Conservation (phyloP, 1,140 invertebrate species). For the Drosophila jambulina region DNA sequence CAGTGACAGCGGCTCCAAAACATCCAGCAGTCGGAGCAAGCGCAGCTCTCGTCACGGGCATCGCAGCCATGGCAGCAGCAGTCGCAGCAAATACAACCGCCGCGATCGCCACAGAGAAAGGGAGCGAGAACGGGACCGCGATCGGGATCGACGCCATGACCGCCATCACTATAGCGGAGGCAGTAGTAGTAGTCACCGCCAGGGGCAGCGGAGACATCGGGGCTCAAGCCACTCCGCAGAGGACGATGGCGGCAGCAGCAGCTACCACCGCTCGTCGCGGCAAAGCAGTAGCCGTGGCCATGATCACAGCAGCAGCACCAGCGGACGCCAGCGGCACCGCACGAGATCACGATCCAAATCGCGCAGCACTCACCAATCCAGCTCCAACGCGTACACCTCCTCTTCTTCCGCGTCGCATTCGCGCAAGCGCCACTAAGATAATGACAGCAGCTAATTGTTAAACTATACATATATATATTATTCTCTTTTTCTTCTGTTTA, state of each 20-base stretch:
- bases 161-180: conserved; percentile 17
- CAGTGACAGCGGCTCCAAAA: conserved; percentile 52
- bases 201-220: conserved; percentile 12
- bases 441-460: conserved; percentile 27
- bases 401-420: conserved; percentile 63
- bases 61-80: conserved; percentile 23
- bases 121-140: conserved; percentile 23
- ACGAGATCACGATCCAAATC: conserved; percentile 70
- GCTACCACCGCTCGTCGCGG: conserved; percentile 40
- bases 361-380: conserved; percentile 64
- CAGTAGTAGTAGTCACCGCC: conserved; percentile 19
- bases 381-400: conserved; percentile 49
- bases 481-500: conserved; percentile 42
- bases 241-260: conserved; percentile 34
- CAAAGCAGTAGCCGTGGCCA: conserved; percentile 47
- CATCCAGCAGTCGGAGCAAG: conserved; percentile 43
- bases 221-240: conserved; percentile 61
- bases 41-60: conserved; percentile 37
- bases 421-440: conserved; percentile 65
- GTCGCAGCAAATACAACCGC: conserved; percentile 34
- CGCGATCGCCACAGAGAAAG: conserved; percentile 37
- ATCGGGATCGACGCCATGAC: conserved; percentile 26
- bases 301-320: conserved; percentile 51
- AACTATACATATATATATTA: conserved; percentile 13
- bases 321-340: conserved; percentile 32